These are phyloP conservation scores for Phylloscopus trochilus DNA, from an alignment of 2,113 vertebrate genomes.

Conservation along the genomic window DNA sequence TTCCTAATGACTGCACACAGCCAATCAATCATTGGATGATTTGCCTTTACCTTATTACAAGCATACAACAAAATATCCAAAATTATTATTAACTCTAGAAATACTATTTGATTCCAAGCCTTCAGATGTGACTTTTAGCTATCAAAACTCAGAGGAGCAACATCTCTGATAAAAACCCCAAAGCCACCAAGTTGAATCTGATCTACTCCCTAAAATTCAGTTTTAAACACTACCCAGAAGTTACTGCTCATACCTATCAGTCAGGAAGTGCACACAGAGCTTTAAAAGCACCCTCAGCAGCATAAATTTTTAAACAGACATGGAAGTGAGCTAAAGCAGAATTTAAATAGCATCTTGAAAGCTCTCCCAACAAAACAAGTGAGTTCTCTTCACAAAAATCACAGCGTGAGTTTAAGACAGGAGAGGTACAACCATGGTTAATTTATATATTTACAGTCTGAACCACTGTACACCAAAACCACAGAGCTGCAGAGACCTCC, in stretches of 20 bases:
- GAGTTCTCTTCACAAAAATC: neutral
- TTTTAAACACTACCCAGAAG: neutral
- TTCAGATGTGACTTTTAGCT: neutral
- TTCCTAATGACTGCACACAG: neutral
- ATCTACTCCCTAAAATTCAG: neutral
- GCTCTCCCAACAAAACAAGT: neutral
- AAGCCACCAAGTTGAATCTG: neutral
- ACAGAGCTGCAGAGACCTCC: neutral
- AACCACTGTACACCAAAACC: neutral
- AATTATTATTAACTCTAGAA: neutral
- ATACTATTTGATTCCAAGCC: neutral
- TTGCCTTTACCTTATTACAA: neutral
- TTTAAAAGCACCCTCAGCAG: neutral
- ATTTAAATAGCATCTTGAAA: neutral
- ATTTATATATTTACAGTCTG: neutral
- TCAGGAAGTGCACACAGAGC: neutral
- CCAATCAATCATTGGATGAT: neutral
- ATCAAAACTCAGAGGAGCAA: neutral
- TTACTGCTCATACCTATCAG: neutral
- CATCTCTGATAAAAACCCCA: too few relatives aligned
- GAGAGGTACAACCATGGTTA: neutral
- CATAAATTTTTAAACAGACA: neutral
- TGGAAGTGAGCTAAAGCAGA: neutral
- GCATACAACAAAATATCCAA: neutral
- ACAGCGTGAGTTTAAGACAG: neutral